A percentile compares a stretch with the other conserved stretches of the same genome.
Evolutionary conservation across 2,113 vertebrate species (phyloP).

Genomic region (Archilochus colubris): DNA sequence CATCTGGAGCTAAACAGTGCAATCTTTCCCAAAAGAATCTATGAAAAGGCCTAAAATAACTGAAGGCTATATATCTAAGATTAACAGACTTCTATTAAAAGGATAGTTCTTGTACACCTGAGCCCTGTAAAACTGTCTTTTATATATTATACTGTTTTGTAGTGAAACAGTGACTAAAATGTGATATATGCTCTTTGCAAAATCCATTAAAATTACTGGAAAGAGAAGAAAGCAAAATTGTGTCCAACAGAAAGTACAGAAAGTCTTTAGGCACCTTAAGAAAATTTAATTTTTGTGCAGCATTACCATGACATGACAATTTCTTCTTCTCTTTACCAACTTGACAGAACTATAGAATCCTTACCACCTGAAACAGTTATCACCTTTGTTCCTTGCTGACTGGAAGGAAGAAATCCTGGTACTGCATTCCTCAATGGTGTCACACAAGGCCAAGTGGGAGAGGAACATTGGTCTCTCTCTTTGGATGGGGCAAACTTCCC

Average conservation of each 20-base stretch:
- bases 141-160: not conserved
- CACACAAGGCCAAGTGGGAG: fast-evolving
- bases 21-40: not conserved
- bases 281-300: not conserved
- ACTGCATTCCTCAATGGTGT: not conserved
- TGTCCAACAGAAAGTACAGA: not conserved
- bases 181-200: not conserved
- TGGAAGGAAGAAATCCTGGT: not conserved
- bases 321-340: not conserved
- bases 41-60: not conserved
- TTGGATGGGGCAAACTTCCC: too few species aligned
- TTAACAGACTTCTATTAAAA: not conserved
- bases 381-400: not conserved
- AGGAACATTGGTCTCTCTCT: fast-evolving
- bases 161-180: not conserved
- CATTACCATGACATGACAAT: not conserved
- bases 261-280: not conserved
- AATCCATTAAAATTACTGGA: not conserved
- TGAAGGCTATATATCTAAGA: not conserved
- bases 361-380: not conserved
- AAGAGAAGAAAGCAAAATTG: not conserved
- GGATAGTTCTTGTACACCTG: not conserved
- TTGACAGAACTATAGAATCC: not conserved
- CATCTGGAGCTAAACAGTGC: not conserved
- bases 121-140: not conserved